Base-by-base conservation (phyloP, 1,140 invertebrate species). In the Caenorhabditis briggsae region DNA sequence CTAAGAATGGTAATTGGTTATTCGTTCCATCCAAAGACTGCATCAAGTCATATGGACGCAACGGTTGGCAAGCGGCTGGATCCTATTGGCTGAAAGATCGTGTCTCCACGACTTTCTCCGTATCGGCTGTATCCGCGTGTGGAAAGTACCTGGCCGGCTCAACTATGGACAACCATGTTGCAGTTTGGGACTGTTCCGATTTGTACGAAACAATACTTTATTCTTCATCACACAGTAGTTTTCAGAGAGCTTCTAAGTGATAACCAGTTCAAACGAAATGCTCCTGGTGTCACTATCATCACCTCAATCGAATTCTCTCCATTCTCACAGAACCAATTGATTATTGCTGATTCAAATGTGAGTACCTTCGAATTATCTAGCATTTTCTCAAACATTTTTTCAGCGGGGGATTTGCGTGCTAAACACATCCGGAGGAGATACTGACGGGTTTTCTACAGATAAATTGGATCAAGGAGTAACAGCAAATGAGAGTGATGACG, bases 281-380 rank as follows among this genome's bases (percentile, higher is more conserved):
- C 70, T 9, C 70, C 46, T 53, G 70, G 70, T 53, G 11, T 14
- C 43, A 78, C 70, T 23, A 53, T 78, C 46, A 78, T 78, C 43
- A 78, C 70, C 20, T 50, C 43, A 11, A 78, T 78, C 12, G 70
- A 23, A 11, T 78, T 78, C 33, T 78, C 70, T 0, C 70, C 70
- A 5, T 78, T 78, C 14, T 50, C 70, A 20, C 8, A 6, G 8
- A 53, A 50, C 3, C 43, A 78, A n/a, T 43, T 78, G n/a, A 78
- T 78, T 11, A 23, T 78, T n/a, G 70, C 70, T 7, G 70, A 78
- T 53, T 78, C 70, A 50, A 78, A 78, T 43, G 70, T 78, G 9
- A 53, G 70, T 50, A 23, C 8, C 2, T 11, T 61, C 11, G n/a
- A 25, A 25, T 11, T 61, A 12, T 61, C 59, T 46, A 33, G 33